phyloP scores from a whole-genome alignment of 2,113 vertebrate genomes.

The Neotragus moschatus region DNA sequence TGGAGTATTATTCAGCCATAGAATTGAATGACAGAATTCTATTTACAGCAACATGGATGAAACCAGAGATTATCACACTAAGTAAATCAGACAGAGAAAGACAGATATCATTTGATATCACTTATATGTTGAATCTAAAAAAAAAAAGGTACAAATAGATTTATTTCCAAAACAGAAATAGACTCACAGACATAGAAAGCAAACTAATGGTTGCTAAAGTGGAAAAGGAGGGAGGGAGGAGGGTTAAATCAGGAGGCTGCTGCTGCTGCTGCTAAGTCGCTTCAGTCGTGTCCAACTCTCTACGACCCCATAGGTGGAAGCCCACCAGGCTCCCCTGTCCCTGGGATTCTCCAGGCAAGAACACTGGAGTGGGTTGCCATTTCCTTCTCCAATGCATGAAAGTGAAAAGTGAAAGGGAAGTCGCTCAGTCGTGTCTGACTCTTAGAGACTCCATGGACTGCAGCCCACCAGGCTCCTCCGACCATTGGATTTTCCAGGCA shows the following conservation, averaged over 20 bases:
- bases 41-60: not conserved
- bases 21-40: not conserved
- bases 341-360: no score
- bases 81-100: not conserved
- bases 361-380: no score
- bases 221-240: not conserved
- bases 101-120: not conserved
- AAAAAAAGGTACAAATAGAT: not conserved
- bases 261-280: no score
- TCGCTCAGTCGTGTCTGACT: no score
- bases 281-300: no score
- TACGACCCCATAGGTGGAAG: no score
- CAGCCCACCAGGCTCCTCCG: no score
- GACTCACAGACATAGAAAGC: not conserved
- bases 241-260: not conserved
- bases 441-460: no score
- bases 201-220: not conserved
- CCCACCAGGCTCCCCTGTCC: no score
- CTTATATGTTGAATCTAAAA: not conserved
- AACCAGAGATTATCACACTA: not conserved
- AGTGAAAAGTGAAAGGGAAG: no score
- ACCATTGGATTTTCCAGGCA: no score
- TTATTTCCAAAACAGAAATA: not conserved
- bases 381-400: no score
- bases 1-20: not conserved